A percentile compares a stretch with the other conserved stretches of the same genome.
These are phyloP conservation scores for Nibea coibor DNA, from an alignment of 2,113 vertebrate species.

Conservation along the genomic window DNA sequence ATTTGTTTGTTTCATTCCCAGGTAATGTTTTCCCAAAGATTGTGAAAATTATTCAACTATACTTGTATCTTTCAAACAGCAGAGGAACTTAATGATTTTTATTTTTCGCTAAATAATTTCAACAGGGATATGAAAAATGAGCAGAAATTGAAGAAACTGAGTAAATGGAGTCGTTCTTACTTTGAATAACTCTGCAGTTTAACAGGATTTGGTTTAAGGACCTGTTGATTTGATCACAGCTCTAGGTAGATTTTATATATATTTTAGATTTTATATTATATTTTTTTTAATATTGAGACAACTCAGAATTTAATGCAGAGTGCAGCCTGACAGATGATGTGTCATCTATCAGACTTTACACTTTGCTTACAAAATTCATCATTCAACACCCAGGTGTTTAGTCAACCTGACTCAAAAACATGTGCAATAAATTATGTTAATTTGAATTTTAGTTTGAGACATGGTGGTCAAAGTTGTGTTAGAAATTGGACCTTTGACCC, in stretches of 20 bases:
- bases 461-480: conserved; percentile 33
- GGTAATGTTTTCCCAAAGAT: background rate
- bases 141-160: background rate
- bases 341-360: background rate
- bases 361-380: background rate
- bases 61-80: background rate
- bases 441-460: conserved; percentile 13
- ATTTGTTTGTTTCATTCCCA: background rate
- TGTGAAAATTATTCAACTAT: background rate
- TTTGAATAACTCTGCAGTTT: background rate
- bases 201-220: background rate
- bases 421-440: background rate
- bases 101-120: background rate
- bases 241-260: background rate
- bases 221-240: background rate
- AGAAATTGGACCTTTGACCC: conserved; percentile 17
- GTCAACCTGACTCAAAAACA: background rate
- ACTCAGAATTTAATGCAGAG: background rate
- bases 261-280: too few species aligned
- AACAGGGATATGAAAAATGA: background rate
- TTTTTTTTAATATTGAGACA: background rate
- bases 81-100: background rate
- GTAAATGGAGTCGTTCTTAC: background rate
- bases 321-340: background rate
- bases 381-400: background rate